Evolutionary conservation across 2,113 vertebrate species (phyloP), one percentile per base, ranked within the genome.

Genomic region (Neofelis nebulosa): DNA sequence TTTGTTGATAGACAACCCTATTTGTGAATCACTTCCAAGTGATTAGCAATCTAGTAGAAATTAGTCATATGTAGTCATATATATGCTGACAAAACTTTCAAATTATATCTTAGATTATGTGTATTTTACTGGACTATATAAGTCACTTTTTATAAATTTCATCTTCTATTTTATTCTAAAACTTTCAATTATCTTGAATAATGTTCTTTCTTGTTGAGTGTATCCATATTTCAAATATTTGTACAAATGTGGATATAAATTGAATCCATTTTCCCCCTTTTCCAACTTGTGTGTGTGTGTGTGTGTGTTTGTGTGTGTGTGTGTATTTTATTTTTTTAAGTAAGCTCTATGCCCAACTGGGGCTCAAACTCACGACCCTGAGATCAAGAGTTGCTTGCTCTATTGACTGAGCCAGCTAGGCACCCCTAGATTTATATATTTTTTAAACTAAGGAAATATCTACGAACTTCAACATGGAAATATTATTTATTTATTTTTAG

Each of bases 151-250:
- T 55, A 86, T 55, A 78, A 11, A 92, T 71, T 94, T 76, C 15
- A 66, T 74, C 18, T 63, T 65, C 74, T 93, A 45, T 78, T 94
- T 96, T 88, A 91, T 90, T 94, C 25, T 11, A 84, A 84, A 95
- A 80, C 84, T 55, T 92, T 81, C 25, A 84, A 7, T 94, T 95
- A 89, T 57, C 55, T 81, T 96, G 65, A 94, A 71, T 65, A 94
- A 81, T 86, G 41, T 66, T 85, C 87, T n/a, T 90, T 82, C 65
- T 85, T 94, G 21, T 61, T 95, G 11, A 89, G 15, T 86, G 14
- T 76, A 57, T 55, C 13, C 63, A 84, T 79, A 89, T 92, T 92
- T 97, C 50, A 94, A 94, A 91, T n/a, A 86, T 38, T 87, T 78
- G 5, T 36, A 94, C 63, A 97, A 96, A 57, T 88, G 5, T 76